Evolutionary conservation across 2,888 invertebrate species (phyloP), one percentile per base, ranked within the genome.

Genomic region (Meiosimyza decipiens): DNA sequence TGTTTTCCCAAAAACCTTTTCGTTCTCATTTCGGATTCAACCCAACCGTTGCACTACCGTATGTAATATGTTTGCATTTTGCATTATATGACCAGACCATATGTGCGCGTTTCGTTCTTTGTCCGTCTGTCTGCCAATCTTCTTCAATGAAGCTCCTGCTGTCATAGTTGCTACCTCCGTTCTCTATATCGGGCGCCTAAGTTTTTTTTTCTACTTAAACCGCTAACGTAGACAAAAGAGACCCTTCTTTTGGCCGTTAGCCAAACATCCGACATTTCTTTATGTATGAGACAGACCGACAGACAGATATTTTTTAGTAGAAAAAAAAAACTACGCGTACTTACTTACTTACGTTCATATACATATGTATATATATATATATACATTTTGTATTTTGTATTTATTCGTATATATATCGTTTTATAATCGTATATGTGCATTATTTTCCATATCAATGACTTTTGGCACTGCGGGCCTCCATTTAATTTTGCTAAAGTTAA

Each of bases 401-500:
- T 22, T 22, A 22, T 22, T n/a, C n/a, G 3, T 40, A 18, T 47
- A 47, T 62, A 28, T 28, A 28, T 33, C 15, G 7, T 12, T 40
- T 40, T 47, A 15, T n/a, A 62, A 62, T 16, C 62, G 15, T 22
- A 40, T 62, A 62, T 22, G 49, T 51, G 73, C 55, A 65, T 70
- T 60, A 52, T 62, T 75, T 75, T 77, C 75, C 77, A 74, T 72
- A 60, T 72, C 72, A 75, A 52, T 75, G 77, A 73, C 64, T 40
- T 40, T 40, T 40, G 40, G 40, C 40, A 40, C 40, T 40, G 40
- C 40, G 40, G 40, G 7, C 40, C 40, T 40, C 40, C 40, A 40
- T 40, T 40, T 40, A 40, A 40, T 40, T 40, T 40, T 40, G 9
- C 40, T 40, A 40, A 40, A 40, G 40, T 40, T 40, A 40, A 40